Conservation (phyloP, 2,797 vertebrate species). For the Lateolabrax maculatus region DNA sequence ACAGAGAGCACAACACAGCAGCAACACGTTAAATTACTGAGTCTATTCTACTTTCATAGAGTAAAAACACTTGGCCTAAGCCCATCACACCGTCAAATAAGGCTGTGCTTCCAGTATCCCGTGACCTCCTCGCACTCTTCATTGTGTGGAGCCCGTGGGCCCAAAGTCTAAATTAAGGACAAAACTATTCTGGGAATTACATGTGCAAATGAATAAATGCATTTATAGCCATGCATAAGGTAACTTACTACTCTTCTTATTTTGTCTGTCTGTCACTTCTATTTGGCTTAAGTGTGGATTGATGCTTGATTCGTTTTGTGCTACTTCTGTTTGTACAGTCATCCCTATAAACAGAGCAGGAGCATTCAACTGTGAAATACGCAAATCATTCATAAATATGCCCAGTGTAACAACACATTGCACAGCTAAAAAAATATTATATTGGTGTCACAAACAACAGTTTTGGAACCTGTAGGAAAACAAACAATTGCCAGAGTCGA, state of each 20-base stretch:
- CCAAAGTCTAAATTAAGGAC: constrained; percentile 3
- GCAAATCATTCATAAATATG: not conserved
- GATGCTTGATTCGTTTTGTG: not conserved
- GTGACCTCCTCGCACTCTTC: not conserved
- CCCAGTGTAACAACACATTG: not conserved
- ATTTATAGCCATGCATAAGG: not conserved
- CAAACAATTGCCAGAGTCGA: not conserved
- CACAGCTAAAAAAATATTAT: no score
- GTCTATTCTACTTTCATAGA: not conserved
- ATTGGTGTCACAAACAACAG: not conserved
- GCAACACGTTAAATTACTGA: constrained; percentile 10
- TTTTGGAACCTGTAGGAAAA: not conserved
- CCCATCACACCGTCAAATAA: no score
- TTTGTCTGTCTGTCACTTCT: not conserved
- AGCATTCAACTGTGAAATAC: not conserved
- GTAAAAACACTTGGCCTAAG: not conserved
- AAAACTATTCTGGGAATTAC: no score
- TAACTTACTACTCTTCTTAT: not conserved
- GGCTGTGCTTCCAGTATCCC: not conserved
- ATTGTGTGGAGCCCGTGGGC: not conserved
- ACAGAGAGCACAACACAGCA: constrained; percentile 50
- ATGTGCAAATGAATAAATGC: no score
- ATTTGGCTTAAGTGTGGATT: not conserved
- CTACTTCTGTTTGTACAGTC: not conserved
- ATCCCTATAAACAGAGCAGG: not conserved